Evolutionary conservation across 1,140 invertebrate species (phyloP).

Genomic region (Drosophila rhopaloa): DNA sequence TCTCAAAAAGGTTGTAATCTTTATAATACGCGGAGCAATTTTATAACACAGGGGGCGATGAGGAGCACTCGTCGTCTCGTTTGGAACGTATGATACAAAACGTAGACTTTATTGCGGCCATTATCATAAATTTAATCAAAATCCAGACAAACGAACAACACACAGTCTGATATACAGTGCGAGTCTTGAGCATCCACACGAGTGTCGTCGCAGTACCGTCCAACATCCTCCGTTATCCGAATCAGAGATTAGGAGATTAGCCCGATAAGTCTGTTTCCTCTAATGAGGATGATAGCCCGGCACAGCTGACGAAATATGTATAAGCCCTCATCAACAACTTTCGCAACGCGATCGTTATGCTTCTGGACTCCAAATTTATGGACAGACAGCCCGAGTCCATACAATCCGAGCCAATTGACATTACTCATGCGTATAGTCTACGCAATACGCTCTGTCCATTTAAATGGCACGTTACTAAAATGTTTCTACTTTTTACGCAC

Average conservation of each 20-base stretch:
- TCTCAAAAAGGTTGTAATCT: slow-evolving; percentile 46
- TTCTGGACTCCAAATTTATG: slow-evolving; percentile 42
- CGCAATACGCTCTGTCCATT: slow-evolving; percentile 65
- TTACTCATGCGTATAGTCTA: slow-evolving; percentile 75
- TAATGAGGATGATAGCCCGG: slow-evolving; percentile 28
- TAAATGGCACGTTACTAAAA: slow-evolving; percentile 56
- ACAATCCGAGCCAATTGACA: slow-evolving; percentile 53
- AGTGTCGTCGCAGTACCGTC: neutral
- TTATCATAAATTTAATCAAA: slow-evolving; percentile 82
- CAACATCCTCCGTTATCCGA: slow-evolving; percentile 1
- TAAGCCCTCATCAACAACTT: slow-evolving; percentile 9
- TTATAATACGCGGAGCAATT: slow-evolving; percentile 45
- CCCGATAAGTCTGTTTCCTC: slow-evolving; percentile 26
- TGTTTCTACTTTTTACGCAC: slow-evolving; percentile 45
- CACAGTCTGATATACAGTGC: slow-evolving; percentile 36
- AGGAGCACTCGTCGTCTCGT: slow-evolving; percentile 13
- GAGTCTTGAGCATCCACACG: slow-evolving; percentile 27
- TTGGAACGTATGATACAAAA: slow-evolving; percentile 24
- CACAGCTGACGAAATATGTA: slow-evolving; percentile 15
- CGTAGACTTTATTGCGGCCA: slow-evolving; percentile 57
- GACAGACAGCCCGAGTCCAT: slow-evolving; percentile 15
- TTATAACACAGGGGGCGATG: slow-evolving; percentile 18
- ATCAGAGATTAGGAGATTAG: slow-evolving; percentile 54
- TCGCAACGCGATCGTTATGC: slow-evolving; percentile 42
- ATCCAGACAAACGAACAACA: slow-evolving; percentile 38